Base-by-base conservation (phyloP, 2,888 invertebrate species). In the Metallyticus violacea region DNA sequence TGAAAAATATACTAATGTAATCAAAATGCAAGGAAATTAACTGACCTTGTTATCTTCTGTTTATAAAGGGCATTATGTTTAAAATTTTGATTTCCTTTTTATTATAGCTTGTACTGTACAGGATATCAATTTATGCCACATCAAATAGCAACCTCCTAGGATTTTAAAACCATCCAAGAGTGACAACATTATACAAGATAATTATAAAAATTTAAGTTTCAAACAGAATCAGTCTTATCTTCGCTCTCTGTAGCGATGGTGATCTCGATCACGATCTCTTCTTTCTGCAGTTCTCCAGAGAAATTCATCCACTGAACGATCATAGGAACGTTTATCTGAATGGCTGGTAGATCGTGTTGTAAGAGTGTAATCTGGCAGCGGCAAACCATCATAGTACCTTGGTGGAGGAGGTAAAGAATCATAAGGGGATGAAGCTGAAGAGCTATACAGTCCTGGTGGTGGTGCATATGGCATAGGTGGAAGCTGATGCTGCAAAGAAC, bases 271-370 rank as follows among this genome's bases (percentile, higher is more conserved):
- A 86, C 92, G 90, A 83, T 92, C 92, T 86, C 91, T 90, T 76
- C 96, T 93, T 90, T 95, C 95, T 86, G 95, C 93, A 15, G 97
- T 97, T 90, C 97, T 94, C 94, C 97, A 96, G 87, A 97, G 92
- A 92, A 97, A 97, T 91, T 97, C 97, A 91, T 97, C 96, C 28
- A 97, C 97, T 87, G 97, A 96, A 85, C 97, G 95, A 91, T 98
- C 98, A 92, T 98, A 98, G 77, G 96, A 96, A 84, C 96, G 94
- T 90, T 96, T 96, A 89, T 96, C 96, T 90, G 95, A 94, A 89
- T 94, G 93, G 90, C 94, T 92, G 90, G 95, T 93, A 1, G 92
- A 92, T 85, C 93, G 92, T 85, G 93, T 91, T 84, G 93, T 92
- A 86, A 92, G 92, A 79, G 95, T 94, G 92, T 96, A 97, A 89